Base-by-base conservation (phyloP, 2,797 vertebrate genomes). In the Melanotaenia boesemani region DNA sequence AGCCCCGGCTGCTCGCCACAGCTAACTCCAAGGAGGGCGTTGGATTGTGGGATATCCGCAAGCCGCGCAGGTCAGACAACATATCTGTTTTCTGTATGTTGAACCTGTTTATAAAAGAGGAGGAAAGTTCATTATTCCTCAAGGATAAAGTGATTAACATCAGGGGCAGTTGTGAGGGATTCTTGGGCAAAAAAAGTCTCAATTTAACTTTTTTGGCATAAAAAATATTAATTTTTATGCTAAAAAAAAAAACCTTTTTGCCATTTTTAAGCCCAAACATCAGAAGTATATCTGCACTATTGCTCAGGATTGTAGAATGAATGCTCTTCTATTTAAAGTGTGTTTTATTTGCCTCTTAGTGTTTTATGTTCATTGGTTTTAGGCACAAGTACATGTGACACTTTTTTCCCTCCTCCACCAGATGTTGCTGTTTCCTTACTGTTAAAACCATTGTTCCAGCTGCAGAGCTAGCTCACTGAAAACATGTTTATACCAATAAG, bases 1-100 rank as follows among this genome's bases (percentile, higher is more conserved):
- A 99, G 87, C 98, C 98, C 60, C 90, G 98, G 67, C 93, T 99
- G 73, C 93, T 99, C 76, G 98, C 98, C 79, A 99, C 98, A 0
- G 98, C 98, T 89, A 99, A 99, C 95, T 99, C 98, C 76, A 99
- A 99, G 87, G 98, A 99, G 93, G 98, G 98, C 36, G 97, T 99
- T 46, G 98, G 98, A 70, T 94, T 99, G 41, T 99, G 98, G 98
- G 98, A 99, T 87, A 99, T 99, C 88, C 96, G 98, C 72, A 99
- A 99, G 69, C 98, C 98, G 37, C 97, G 98, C 92, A 99, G 97
- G 98, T 99, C 62, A 91, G 90, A 52, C 28, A 0, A 6, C 24
- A 54, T 24, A n/a, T 32, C 44, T 20, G 37, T 20, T 52, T 36
- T 24, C 12, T 30, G 9, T n/a, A 36, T 0, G 30, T 0, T 55